phyloP scores from a whole-genome alignment of 2,888 invertebrate species.

The Tribolium freemani region DNA sequence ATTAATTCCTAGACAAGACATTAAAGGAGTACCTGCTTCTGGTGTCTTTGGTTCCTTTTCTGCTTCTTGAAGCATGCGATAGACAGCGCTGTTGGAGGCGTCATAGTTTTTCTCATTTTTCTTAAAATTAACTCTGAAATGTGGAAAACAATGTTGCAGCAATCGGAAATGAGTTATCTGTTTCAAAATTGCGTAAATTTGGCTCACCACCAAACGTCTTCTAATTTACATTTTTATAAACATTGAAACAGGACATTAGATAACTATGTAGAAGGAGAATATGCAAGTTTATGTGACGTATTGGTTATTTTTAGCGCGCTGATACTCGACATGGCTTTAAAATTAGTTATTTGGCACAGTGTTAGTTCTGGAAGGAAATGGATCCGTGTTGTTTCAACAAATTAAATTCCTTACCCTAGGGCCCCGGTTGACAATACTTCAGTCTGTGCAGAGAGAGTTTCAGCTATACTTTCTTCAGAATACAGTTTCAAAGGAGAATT shows the following conservation, averaged over 20 bases:
- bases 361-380: conserved; percentile 26
- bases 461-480: conserved; percentile 94
- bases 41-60: conserved; percentile 84
- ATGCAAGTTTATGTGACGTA: conserved; percentile 23
- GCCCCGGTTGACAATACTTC: conserved; percentile 94
- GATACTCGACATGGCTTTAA: conserved; percentile 29
- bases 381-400: conserved; percentile 7
- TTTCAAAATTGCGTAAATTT: background rate
- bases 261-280: conserved; percentile 14
- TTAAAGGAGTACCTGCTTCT: conserved; percentile 74
- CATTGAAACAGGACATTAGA: no score
- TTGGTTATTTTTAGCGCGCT: conserved; percentile 13
- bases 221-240: conserved; percentile 10
- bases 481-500: conserved; percentile 96
- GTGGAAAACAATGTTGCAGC: background rate
- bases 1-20: conserved; percentile 11
- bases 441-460: conserved; percentile 93
- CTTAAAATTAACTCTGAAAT: conserved; percentile 91
- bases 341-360: conserved; percentile 24
- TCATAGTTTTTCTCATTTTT: conserved; percentile 94
- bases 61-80: conserved; percentile 91
- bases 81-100: conserved; percentile 89
- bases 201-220: conserved; percentile 9
- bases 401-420: conserved; percentile 80
- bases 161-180: background rate